A percentile compares a stretch with the other conserved stretches of the same genome.
These are phyloP conservation scores for Drosophila nigricruria DNA, from an alignment of 2,888 invertebrate genomes.

Conservation along the genomic window DNA sequence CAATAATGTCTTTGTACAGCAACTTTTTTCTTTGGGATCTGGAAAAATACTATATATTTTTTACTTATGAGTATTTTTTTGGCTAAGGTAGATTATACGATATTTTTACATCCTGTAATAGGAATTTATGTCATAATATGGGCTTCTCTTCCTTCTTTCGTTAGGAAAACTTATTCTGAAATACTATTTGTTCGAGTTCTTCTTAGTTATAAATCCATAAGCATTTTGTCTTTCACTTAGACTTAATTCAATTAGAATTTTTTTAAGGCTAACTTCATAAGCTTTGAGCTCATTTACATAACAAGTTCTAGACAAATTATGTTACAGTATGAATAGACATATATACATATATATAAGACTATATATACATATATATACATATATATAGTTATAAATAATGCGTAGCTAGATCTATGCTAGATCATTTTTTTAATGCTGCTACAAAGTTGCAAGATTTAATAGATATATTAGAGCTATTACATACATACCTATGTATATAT, in stretches of 20 bases:
- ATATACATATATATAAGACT: neutral
- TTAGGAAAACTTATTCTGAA: neutral
- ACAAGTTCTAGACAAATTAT: constrained; percentile 19
- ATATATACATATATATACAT: neutral
- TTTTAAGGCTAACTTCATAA: constrained; percentile 30
- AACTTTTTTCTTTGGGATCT: no score
- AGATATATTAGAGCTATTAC: neutral
- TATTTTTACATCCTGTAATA: neutral
- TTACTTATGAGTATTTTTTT: no score
- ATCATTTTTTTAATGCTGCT: constrained; percentile 4
- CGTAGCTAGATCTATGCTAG: constrained; percentile 13
- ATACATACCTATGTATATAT: neutral
- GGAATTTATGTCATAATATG: neutral
- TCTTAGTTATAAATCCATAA: neutral
- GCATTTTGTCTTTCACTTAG: neutral
- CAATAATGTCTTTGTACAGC: no score
- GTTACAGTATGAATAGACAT: neutral
- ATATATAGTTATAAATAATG: constrained; percentile 8
- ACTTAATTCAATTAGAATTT: constrained; percentile 3
- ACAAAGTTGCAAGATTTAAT: constrained; percentile 29
- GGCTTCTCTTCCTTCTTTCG: neutral
- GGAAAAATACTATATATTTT: no score
- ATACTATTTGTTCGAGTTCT: neutral
- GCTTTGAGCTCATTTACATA: constrained; percentile 30
- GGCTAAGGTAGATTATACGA: no score